Percentiles rank a stretch among this genome's conserved stretches.
phyloP scores from a whole-genome alignment of 1,140 invertebrate genomes.

The Drosophila watanabei region DNA sequence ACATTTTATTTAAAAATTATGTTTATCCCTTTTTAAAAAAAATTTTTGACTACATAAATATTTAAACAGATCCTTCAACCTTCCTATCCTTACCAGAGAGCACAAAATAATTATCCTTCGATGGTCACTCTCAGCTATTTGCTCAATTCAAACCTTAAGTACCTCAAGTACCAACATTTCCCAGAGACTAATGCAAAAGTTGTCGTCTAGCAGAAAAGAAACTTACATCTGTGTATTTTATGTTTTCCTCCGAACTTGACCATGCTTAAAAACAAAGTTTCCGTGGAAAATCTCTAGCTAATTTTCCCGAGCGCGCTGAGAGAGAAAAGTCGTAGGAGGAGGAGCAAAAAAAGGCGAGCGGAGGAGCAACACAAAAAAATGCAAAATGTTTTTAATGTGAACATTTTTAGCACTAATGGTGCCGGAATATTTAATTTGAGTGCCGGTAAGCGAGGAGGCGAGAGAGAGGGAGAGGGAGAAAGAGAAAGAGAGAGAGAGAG shows the following conservation, averaged over 20 bases:
- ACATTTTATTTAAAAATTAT: too few species aligned
- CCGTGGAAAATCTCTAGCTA: constrained; percentile 33
- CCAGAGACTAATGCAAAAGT: constrained; percentile 65
- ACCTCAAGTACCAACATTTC: constrained; percentile 6
- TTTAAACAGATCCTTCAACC: too few species aligned
- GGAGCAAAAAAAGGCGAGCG: not conserved
- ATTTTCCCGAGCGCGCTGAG: constrained; percentile 41
- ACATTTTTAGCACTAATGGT: constrained; percentile 66
- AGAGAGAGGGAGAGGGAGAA: not conserved
- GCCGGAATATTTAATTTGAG: constrained; percentile 58
- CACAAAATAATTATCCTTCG: not conserved
- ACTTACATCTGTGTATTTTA: constrained; percentile 13
- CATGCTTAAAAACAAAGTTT: constrained; percentile 77
- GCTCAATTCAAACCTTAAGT: constrained; percentile 11
- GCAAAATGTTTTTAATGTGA: constrained; percentile 64
- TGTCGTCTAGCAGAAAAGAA: constrained; percentile 14
- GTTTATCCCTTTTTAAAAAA: too few species aligned
- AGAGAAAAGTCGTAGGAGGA: not conserved
- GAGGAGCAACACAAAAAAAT: constrained; percentile 40
- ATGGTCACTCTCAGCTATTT: not conserved
- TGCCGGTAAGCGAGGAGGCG: constrained; percentile 19
- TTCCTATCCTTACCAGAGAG: not conserved
- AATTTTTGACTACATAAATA: too few species aligned
- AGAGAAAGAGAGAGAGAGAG: not conserved
- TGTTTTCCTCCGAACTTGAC: constrained; percentile 50